Base-by-base conservation (phyloP, 2,113 vertebrate species). In the Hippoglossus stenolepis region DNA sequence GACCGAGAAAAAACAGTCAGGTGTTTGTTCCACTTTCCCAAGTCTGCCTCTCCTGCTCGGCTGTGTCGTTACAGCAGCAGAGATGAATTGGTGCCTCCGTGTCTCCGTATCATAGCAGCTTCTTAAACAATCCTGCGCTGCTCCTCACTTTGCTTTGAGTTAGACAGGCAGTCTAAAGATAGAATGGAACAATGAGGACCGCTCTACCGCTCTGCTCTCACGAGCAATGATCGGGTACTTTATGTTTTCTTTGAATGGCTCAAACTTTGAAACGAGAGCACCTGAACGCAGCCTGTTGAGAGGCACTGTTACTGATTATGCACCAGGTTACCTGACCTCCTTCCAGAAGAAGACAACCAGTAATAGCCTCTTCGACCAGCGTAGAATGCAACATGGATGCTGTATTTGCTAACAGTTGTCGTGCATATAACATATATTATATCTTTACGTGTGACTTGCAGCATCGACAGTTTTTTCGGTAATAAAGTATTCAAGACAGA, bases 151-250 rank as follows among this genome's bases (percentile, higher is more conserved):
- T 69, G 70, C 70, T 88, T 80, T 86, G 78, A 84, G 77, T 85
- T 84, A 74, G 79, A 89, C 79, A 75, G 79, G 58, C 54, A 10
- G 66, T 79, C 84, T 89, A 82, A 90, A 89, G 83, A 85, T 90
- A 90, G 90, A 87, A 59, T 7, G 56, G 83, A 87, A 86, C 83
- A 81, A 85, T 85, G 69, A 86, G 56, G 59, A 70, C 73, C 38
- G 28, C 5, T 18, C 57, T 65, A 58, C 56, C 2, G 18, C 68
- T 75, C 70, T 56, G 81, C 76, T 83, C 68, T 83, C 71, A 83
- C 73, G 78, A 83, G 73, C 73, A 82, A 62, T 80, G 73, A 84
- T 74, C 68, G 75, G 75, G 54, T 80, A 59, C 79, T 84, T 65
- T 38, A 45, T 70, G 9, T 68, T 64, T 68, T 64, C 54, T 73